These are phyloP conservation scores for Cuniculus paca DNA, from an alignment of 2,797 vertebrate genomes.

Conservation along the genomic window DNA sequence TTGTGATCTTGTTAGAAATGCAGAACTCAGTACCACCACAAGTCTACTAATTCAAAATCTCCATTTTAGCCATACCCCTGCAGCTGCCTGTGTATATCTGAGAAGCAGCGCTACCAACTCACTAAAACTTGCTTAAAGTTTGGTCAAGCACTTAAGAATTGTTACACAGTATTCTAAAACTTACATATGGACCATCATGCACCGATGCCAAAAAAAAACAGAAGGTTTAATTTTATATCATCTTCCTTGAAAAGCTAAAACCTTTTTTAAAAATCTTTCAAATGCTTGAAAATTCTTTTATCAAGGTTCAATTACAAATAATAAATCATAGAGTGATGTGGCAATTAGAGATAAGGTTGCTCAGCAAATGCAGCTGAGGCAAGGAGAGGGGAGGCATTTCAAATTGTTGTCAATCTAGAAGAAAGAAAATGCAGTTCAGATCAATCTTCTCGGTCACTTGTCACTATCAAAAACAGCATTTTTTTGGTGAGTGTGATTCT, in stretches of 20 bases:
- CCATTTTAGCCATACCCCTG: neutral
- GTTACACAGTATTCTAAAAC: neutral
- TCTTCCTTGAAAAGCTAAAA: conserved; percentile 79
- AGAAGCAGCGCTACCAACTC: neutral
- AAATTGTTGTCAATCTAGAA: conserved; percentile 54
- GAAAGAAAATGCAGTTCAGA: conserved; percentile 20
- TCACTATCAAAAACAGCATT: conserved; percentile 34
- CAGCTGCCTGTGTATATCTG: neutral
- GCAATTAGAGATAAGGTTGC: neutral
- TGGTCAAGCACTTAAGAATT: neutral
- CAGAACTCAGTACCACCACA: neutral
- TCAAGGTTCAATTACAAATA: conserved; percentile 57
- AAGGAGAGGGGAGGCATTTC: neutral
- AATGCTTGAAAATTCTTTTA: conserved; percentile 49
- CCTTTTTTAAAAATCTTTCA: neutral
- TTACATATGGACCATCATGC: neutral
- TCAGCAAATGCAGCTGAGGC: conserved; percentile 20
- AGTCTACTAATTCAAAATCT: neutral
- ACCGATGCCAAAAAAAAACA: conserved; percentile 61
- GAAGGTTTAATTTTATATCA: conserved; percentile 81
- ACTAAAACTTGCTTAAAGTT: neutral
- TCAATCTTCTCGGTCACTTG: conserved; percentile 25
- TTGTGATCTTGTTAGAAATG: neutral
- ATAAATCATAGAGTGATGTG: conserved; percentile 35
- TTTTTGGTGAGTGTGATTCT: neutral